Percentiles rank a stretch among this genome's conserved stretches.
These are phyloP conservation scores for Sphyrna mokarran DNA, from an alignment of 2,113 vertebrate genomes.

Conservation along the genomic window DNA sequence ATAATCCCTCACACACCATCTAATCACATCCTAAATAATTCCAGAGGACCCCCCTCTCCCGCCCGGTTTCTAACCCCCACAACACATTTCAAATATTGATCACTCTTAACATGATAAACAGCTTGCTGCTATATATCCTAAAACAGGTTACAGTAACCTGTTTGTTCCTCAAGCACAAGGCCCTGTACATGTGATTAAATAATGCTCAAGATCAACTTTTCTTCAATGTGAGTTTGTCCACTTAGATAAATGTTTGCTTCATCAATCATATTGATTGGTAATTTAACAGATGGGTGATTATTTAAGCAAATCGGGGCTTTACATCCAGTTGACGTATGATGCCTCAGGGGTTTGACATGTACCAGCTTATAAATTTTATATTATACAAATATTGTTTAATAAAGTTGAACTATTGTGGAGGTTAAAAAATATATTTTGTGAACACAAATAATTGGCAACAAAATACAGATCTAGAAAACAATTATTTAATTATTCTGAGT, in stretches of 20 bases:
- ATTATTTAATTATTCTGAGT: neutral
- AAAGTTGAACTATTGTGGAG: neutral
- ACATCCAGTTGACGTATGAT: neutral
- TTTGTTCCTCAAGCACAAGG: neutral
- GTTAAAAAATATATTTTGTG: neutral
- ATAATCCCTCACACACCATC: neutral
- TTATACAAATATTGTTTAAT: neutral
- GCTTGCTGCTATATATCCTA: neutral
- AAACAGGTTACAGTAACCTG: neutral
- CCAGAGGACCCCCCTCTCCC: neutral
- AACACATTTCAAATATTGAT: neutral
- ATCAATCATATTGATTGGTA: neutral
- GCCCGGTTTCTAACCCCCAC: neutral
- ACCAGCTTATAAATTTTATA: neutral
- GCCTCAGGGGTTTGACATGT: neutral
- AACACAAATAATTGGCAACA: neutral
- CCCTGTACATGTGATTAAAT: neutral
- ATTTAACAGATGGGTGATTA: neutral
- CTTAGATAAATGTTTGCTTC: neutral
- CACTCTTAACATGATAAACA: neutral
- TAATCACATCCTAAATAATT: neutral
- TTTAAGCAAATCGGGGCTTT: neutral
- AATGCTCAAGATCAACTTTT: neutral
- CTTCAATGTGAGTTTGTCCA: neutral
- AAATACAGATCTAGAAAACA: neutral